Percentiles rank a stretch among this genome's conserved stretches.
Conservation (phyloP, 2,888 invertebrate species). For the Athalia rosae region DNA sequence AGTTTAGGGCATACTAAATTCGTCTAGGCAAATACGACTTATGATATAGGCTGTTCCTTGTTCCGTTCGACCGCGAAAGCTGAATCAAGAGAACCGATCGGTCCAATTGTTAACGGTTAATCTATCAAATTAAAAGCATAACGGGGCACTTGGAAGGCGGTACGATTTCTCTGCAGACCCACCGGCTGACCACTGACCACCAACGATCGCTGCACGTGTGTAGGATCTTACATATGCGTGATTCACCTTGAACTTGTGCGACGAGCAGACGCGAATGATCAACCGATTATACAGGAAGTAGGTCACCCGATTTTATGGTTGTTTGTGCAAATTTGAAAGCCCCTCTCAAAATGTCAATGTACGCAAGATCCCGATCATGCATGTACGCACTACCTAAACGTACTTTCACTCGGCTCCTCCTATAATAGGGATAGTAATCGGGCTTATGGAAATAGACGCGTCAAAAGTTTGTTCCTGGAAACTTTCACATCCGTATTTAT, state of each 20-base stretch:
- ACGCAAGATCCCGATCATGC: constrained; percentile 38
- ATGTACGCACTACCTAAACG: background rate
- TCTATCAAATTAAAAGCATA: constrained; percentile 43
- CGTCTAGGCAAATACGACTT: background rate
- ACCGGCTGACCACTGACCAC: constrained; percentile 22
- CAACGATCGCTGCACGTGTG: constrained; percentile 23
- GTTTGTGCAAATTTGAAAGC: constrained; percentile 45
- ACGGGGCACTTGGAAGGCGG: constrained; percentile 37
- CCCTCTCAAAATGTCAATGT: constrained; percentile 8
- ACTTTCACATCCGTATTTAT: constrained; percentile 40
- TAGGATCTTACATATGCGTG: background rate
- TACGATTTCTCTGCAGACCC: constrained; percentile 42
- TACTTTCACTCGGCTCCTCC: constrained; percentile 36
- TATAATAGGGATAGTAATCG: constrained; percentile 38
- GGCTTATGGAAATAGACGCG: constrained; percentile 16
- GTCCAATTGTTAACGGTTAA: constrained; percentile 43
- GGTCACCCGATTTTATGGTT: constrained; percentile 36
- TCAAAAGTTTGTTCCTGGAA: constrained; percentile 9
- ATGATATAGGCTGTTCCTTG: no score
- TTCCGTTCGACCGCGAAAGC: background rate
- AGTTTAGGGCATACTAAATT: background rate
- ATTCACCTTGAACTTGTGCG: constrained; percentile 42
- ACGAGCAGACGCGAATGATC: constrained; percentile 24
- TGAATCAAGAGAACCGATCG: background rate
- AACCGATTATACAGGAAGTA: constrained; percentile 25